A percentile compares a stretch with the other conserved stretches of the same genome.
phyloP scores from a whole-genome alignment of 2,797 vertebrate genomes.

The Craterocephalus amniculus region DNA sequence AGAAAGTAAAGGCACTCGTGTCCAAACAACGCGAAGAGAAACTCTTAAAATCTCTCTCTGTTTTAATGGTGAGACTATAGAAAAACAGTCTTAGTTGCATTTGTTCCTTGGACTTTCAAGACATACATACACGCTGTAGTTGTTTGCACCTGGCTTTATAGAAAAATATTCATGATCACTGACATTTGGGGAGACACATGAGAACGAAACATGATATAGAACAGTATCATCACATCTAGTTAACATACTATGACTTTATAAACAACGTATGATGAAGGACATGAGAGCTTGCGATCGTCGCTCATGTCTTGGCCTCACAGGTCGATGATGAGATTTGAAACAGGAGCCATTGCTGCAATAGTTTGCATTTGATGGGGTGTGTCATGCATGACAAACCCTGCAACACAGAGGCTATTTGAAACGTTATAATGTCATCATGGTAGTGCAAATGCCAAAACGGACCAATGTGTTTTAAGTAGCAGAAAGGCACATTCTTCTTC shows the following conservation, averaged over 20 bases:
- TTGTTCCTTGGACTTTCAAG: slow-evolving; percentile 45
- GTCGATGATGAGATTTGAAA: slow-evolving; percentile 59
- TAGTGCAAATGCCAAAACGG: slow-evolving; percentile 78
- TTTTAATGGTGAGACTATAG: slow-evolving; percentile 33
- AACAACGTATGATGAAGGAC: slow-evolving; percentile 50
- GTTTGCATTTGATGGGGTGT: slow-evolving; percentile 55
- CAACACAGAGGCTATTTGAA: slow-evolving; percentile 48
- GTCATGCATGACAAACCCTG: slow-evolving; percentile 44
- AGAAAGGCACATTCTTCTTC: slow-evolving; percentile 78
- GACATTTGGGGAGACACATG: slow-evolving; percentile 63
- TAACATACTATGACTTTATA: slow-evolving; percentile 55
- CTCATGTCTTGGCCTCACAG: slow-evolving; percentile 38
- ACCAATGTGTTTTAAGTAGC: slow-evolving; percentile 63
- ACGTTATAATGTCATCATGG: slow-evolving; percentile 52
- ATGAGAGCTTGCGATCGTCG: slow-evolving; percentile 36
- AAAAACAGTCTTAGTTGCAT: slow-evolving; percentile 16
- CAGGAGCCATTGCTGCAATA: slow-evolving; percentile 50
- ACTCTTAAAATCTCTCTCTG: slow-evolving; percentile 43
- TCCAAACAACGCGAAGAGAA: slow-evolving; percentile 66
- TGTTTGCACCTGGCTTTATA: slow-evolving; percentile 60
- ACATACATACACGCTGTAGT: slow-evolving; percentile 34
- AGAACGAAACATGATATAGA: slow-evolving; percentile 66
- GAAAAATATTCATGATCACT: slow-evolving; percentile 65
- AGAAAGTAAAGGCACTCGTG: slow-evolving; percentile 87
- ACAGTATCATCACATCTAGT: slow-evolving; percentile 57